Conservation (phyloP, 2,888 invertebrate genomes). For the Beris chalybata region DNA sequence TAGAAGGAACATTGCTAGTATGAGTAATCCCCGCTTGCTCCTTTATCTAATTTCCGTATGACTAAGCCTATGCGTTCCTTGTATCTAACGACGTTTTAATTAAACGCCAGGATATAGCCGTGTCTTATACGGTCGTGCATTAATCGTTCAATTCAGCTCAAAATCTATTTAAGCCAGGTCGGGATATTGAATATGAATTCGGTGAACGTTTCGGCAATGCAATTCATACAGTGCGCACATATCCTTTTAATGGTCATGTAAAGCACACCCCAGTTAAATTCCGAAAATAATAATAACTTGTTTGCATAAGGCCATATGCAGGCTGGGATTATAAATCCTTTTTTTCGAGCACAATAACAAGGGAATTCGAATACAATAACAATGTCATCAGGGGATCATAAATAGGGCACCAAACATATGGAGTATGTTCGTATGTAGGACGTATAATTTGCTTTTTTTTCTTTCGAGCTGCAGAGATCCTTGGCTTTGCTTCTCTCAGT, state of each 20-base stretch:
- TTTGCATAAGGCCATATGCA: conserved; percentile 37
- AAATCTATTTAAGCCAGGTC: neutral
- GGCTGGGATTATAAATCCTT: conserved; percentile 24
- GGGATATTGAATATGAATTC: conserved; percentile 5
- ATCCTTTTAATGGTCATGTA: conserved; percentile 25
- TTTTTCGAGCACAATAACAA: neutral
- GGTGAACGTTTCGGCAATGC: conserved; percentile 1
- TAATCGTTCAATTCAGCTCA: neutral
- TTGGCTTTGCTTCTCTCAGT: neutral
- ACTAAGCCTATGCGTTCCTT: neutral
- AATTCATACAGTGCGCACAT: neutral
- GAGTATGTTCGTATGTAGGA: too few species aligned
- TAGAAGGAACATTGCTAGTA: too few species aligned
- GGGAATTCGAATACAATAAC: conserved; percentile 19
- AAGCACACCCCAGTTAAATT: conserved; percentile 15
- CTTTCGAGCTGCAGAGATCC: neutral
- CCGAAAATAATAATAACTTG: conserved; percentile 35
- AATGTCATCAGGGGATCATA: conserved; percentile 23
- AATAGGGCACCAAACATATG: conserved; percentile 15
- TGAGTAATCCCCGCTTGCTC: too few species aligned
- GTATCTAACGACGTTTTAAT: conserved; percentile 15
- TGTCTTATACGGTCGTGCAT: neutral
- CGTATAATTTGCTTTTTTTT: too few species aligned
- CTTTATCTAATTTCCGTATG: neutral
- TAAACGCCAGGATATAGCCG: neutral